Conservation (phyloP, 2,888 invertebrate genomes). For the Leucoma salicis region DNA sequence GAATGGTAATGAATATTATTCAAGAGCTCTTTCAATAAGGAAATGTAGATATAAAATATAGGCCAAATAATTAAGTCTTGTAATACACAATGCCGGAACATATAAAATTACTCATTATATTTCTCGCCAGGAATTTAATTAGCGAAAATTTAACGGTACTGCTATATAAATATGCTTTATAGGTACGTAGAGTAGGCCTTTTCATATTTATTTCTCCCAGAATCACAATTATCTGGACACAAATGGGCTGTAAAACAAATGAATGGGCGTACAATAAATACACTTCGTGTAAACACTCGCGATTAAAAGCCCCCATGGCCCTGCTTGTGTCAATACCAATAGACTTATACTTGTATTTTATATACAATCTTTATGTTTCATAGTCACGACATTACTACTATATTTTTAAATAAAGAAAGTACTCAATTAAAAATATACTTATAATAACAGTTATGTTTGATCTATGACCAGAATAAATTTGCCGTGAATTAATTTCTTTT, state of each 20-base stretch:
- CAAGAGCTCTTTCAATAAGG: too few species aligned
- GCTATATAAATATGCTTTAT: not conserved
- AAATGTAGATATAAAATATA: too few species aligned
- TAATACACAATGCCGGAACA: too few species aligned
- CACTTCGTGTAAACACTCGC: not conserved
- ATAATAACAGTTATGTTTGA: not conserved
- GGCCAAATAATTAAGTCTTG: too few species aligned
- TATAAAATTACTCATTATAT: too few species aligned
- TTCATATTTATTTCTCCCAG: not conserved
- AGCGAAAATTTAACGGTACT: too few species aligned
- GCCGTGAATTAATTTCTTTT: not conserved
- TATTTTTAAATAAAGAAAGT: slow-evolving; percentile 7
- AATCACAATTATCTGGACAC: not conserved
- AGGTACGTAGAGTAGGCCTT: not conserved
- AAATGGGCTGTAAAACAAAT: slow-evolving; percentile 1
- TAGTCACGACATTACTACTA: slow-evolving; percentile 11
- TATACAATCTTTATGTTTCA: slow-evolving; percentile 2
- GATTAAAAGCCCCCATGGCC: slow-evolving; percentile 3
- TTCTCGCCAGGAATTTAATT: too few species aligned
- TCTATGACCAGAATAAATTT: not conserved
- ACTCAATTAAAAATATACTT: slow-evolving; percentile 4
- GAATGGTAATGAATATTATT: too few species aligned
- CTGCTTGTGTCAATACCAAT: slow-evolving; percentile 6
- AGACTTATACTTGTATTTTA: not conserved
- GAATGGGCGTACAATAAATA: slow-evolving; percentile 1